A percentile compares a stretch with the other conserved stretches of the same genome.
These are phyloP conservation scores for Conistra vaccinii DNA, from an alignment of 2,888 invertebrate genomes.

Conservation along the genomic window DNA sequence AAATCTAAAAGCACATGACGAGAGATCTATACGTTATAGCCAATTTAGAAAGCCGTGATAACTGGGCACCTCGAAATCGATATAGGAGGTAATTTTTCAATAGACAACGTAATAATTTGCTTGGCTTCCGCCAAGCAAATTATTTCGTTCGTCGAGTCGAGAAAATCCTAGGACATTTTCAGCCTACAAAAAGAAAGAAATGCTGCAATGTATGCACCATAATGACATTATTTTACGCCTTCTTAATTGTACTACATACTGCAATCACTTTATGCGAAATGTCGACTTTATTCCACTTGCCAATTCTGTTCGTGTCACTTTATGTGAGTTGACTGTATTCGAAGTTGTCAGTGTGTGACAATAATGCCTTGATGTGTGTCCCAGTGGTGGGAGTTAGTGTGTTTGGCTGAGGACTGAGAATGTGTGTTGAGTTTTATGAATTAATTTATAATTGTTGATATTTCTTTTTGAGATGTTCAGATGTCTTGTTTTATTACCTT, in stretches of 20 bases:
- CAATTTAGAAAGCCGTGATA: background rate
- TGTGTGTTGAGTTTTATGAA: slow-evolving; percentile 53
- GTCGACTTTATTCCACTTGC: slow-evolving; percentile 52
- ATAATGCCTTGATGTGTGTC: slow-evolving; percentile 25
- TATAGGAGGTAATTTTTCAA: background rate
- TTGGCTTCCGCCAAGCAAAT: no score
- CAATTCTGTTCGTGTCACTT: slow-evolving; percentile 30
- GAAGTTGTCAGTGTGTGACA: slow-evolving; percentile 32
- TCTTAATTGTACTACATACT: background rate
- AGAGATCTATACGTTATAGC: background rate
- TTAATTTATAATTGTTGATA: slow-evolving; percentile 59
- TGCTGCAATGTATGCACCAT: background rate
- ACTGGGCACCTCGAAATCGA: background rate
- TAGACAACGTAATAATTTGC: background rate
- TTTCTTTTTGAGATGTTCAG: slow-evolving; percentile 43
- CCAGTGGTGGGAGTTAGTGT: slow-evolving; percentile 44
- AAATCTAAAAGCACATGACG: background rate
- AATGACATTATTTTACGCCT: background rate
- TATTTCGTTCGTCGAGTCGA: no score
- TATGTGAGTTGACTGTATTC: slow-evolving; percentile 31
- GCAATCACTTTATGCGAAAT: slow-evolving; percentile 27
- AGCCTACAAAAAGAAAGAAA: background rate
- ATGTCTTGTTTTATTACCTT: background rate
- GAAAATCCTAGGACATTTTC: background rate
- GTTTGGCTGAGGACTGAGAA: slow-evolving; percentile 36